Evolutionary conservation across 2,888 invertebrate genomes (phyloP).

Genomic region (Anarsia innoxiella): DNA sequence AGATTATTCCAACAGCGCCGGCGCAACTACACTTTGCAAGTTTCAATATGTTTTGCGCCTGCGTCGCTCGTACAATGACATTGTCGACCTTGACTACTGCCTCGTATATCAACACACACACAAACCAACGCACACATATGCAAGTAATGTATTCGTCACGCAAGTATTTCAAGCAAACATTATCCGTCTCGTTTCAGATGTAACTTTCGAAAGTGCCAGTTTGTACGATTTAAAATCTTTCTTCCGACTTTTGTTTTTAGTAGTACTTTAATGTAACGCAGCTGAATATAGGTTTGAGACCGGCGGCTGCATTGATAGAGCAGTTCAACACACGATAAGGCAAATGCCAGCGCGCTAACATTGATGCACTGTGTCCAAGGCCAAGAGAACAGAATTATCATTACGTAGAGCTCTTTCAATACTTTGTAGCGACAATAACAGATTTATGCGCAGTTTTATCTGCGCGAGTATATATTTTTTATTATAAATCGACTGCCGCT

Average conservation of each 20-base stretch:
- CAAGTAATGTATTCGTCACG: slow-evolving; percentile 54
- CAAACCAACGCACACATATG: slow-evolving; percentile 30
- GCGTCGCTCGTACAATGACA: slow-evolving; percentile 70
- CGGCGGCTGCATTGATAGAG: slow-evolving; percentile 39
- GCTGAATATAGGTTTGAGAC: slow-evolving; percentile 33
- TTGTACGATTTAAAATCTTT: slow-evolving; percentile 21
- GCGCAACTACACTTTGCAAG: slow-evolving; percentile 34
- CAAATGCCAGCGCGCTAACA: slow-evolving; percentile 48
- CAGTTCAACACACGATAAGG: slow-evolving; percentile 74
- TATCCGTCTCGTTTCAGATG: slow-evolving; percentile 37
- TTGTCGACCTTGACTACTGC: slow-evolving; percentile 71
- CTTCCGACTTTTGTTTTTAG: slow-evolving; percentile 21
- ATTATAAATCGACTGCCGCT: background rate
- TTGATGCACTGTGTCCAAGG: slow-evolving; percentile 55
- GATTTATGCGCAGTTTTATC: too few relatives aligned
- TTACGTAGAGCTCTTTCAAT: slow-evolving; percentile 13
- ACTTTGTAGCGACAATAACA: background rate
- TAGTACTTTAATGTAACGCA: slow-evolving; percentile 23
- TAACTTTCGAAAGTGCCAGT: slow-evolving; percentile 16
- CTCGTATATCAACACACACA: slow-evolving; percentile 48
- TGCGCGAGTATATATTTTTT: background rate
- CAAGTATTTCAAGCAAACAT: slow-evolving; percentile 46
- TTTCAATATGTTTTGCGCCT: slow-evolving; percentile 46
- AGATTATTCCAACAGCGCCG: slow-evolving; percentile 65
- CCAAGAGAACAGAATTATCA: slow-evolving; percentile 45